Conservation (phyloP, 2,113 vertebrate species). For the Daubentonia madagascariensis region DNA sequence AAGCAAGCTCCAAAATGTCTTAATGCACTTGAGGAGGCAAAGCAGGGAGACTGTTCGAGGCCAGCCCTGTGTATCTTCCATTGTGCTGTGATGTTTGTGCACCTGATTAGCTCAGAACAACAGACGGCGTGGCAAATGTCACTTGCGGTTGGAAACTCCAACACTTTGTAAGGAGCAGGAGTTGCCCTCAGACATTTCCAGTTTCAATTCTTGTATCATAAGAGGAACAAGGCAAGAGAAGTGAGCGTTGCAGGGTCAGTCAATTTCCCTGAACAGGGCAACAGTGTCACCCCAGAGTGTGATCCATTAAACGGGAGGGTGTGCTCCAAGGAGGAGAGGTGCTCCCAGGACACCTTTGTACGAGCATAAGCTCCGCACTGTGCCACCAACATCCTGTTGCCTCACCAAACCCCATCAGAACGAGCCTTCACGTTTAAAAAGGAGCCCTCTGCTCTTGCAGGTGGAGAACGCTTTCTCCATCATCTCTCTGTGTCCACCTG, state of each 20-base stretch:
- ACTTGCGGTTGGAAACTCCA: neutral
- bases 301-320: neutral
- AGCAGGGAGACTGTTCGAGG: slow-evolving; percentile 64
- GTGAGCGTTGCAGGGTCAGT: slow-evolving; percentile 14
- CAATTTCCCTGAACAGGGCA: accelerated
- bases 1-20: slow-evolving; percentile 78
- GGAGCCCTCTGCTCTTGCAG: no score
- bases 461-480: accelerated
- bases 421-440: neutral
- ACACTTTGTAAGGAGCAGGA: neutral
- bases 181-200: neutral
- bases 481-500: accelerated
- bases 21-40: slow-evolving; percentile 74
- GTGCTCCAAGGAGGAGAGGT: neutral
- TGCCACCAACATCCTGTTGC: neutral
- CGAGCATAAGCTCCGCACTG: neutral
- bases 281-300: slow-evolving; percentile 35
- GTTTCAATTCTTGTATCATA: slow-evolving; percentile 55
- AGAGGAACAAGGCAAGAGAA: slow-evolving; percentile 19
- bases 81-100: slow-evolving; percentile 55
- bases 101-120: slow-evolving; percentile 37
- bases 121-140: neutral
- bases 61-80: slow-evolving; percentile 45
- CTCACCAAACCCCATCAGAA: no score
- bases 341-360: neutral